Evolutionary conservation across 1,140 invertebrate genomes (phyloP), one percentile per base, ranked within the genome.

Genomic region (Drosophila kepulauana): DNA sequence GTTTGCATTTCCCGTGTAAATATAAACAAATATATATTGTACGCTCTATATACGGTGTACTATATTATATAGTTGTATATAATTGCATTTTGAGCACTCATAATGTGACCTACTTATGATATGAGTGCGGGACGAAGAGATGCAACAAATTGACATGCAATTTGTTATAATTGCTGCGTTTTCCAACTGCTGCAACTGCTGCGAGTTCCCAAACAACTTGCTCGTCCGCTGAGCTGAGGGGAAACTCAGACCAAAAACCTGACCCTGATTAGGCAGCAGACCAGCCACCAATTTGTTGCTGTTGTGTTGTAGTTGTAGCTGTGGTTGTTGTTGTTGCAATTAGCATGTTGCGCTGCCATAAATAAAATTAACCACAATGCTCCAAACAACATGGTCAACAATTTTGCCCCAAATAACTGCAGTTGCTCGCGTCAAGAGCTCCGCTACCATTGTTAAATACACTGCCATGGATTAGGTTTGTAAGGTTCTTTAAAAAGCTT

Each of bases 361-460:
- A 87, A 88, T 87, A 84, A 75, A 88, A 84, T 84, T 80, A 88
- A 81, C 84, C 80, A 78, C 84, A 87, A 78, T 73, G 59, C 63
- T 67, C 54, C 84, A 88, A 87, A 88, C 73, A 82, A 68, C 59
- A 63, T 58, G 68, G 64, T 62, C 54, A 67, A 62, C 51, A 77
- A 54, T 68, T 64, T 73, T 61, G 71, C 49, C 16, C 71, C 48
- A 46, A 45, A 59, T 54, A 74, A 25, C 48, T 68, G 28, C 46
- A 59, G 52, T 57, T 66, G 45, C 35, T 30, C 25, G 43, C 68
- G 30, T 58, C 48, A 59, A 45, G 35, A 68, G 70, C 41, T 30
- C 16, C 16, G 49, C 28, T 7, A 16, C 48, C 49, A 73, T 59
- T 51, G 28, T 20, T n/a, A 8, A 20, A 73, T 73, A 73, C 70